Base-by-base conservation (phyloP, 2,888 invertebrate species). In the Melanostoma mellinum region DNA sequence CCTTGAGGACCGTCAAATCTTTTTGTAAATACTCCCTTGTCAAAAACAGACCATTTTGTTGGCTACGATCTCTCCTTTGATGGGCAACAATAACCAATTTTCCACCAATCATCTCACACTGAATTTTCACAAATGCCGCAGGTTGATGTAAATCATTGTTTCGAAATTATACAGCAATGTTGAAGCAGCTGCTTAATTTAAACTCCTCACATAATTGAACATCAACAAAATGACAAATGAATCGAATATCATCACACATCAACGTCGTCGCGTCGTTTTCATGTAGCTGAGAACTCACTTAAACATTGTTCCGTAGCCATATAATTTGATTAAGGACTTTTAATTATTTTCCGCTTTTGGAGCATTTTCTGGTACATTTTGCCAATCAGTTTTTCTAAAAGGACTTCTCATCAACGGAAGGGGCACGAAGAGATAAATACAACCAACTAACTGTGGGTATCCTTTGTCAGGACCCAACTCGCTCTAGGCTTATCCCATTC, bases 311-410 rank as follows among this genome's bases (percentile, higher is more conserved):
- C 44, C 50, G 44, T 20, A 42, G 63, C 32, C 67, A 65, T 74
- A 78, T 79, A 79, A 84, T 79, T 79, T 84, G 74, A 84, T 79
- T 82, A 69, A 82, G 78, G 73, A 73, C 73, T 78, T 78, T 79
- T 79, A 79, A 84, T 84, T 79, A 84, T 67, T 74, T 84, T 67
- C 55, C 50, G 52, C 71, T 67, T 71, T 79, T 71, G 67, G 61
- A 75, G 42, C 75, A 52, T 20, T 35, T 30, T 20, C 67, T 2
- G 6, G 3, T 6, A 5, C 36, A 20, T 6, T 5, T 38, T 40
- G 63, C 55, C 50, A 65, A 77, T 63, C 48, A 67, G 50, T 61
- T 75, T 10, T 53, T 35, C 6, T 36, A 36, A 6, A 52, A 52
- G 20, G 30, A 50, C 32, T 63, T 80, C 44, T 56, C 68, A 52